Base-by-base conservation (phyloP, 2,113 vertebrate genomes). In the Isichthys henryi region DNA sequence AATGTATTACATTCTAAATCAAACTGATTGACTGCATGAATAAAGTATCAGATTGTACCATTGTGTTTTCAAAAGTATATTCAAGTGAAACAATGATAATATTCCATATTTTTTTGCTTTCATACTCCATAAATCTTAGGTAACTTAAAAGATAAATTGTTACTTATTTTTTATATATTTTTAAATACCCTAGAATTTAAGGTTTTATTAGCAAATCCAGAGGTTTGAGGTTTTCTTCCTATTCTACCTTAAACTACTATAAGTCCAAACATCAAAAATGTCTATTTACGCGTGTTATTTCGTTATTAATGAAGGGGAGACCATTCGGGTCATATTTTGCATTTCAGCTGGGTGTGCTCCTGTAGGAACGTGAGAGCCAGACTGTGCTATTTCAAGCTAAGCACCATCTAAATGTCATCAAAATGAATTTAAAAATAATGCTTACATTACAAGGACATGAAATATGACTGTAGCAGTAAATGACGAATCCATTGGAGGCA, bases 391-490 rank as follows among this genome's bases (percentile, higher is more conserved):
- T 50, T 43, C 39, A 48, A 19, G 50, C 21, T 74, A 43, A 13
- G 46, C 46, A 39, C 53, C 62, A 43, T 48, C 77, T 46, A 86
- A n/a, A 74, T 74, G 56, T 43, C 58, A 70, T 90, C 31, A n/a
- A 70, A 48, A 85, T 89, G 53, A 87, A 89, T 86, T 10, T 46
- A 21, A 52, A 46, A 90, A 85, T 85, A 88, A 89, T 80, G 56
- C 46, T 48, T 48, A 66, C n/a, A 45, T 86, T 45, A 58, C 66
- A 50, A 90, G 90, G 90, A 77, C 49, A 49, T 88, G 90, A 88
- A 87, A 92, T 90, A 92, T 89, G 91, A 89, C 52, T 89, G 89
- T 93, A 93, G 92, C 87, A 35, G 88, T 91, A 93, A 93, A 92
- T 23, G 50, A 52, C 82, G 89, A 21, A n/a, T 56, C 27, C 46